Evolutionary conservation across 2,888 invertebrate genomes (phyloP).

Genomic region (Protula sp.): DNA sequence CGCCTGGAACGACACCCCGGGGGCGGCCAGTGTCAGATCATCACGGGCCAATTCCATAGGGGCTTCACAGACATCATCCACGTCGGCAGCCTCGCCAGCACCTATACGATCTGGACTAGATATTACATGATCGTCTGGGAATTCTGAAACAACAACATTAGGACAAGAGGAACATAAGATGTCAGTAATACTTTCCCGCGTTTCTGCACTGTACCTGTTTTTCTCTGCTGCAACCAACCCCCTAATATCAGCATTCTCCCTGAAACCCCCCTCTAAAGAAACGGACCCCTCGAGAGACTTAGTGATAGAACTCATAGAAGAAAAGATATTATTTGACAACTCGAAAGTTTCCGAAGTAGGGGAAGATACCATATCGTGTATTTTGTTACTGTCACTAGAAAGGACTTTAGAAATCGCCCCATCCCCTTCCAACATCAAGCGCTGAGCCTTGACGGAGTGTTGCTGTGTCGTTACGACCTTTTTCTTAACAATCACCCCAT

Average conservation of each 20-base stretch:
- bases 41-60: neutral
- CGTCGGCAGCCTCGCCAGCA: neutral
- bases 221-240: neutral
- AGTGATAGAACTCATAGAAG: neutral
- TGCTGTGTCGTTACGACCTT: neutral
- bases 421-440: neutral
- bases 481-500: neutral
- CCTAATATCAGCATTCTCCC: too few species aligned
- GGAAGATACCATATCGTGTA: neutral
- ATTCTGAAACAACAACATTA: neutral
- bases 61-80: neutral
- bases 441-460: neutral
- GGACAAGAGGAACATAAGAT: too few species aligned
- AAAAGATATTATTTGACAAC: neutral
- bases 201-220: neutral
- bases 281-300: neutral
- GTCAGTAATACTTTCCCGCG: neutral
- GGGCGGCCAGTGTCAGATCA: conserved; percentile 3
- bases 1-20: conserved; percentile 21
- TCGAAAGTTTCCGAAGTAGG: neutral
- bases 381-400: neutral
- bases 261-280: too few species aligned
- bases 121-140: neutral
- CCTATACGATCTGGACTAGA: too few species aligned
- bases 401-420: too few species aligned